Base-by-base conservation (phyloP, 2,888 invertebrate species). In the Stenodera caucasica region DNA sequence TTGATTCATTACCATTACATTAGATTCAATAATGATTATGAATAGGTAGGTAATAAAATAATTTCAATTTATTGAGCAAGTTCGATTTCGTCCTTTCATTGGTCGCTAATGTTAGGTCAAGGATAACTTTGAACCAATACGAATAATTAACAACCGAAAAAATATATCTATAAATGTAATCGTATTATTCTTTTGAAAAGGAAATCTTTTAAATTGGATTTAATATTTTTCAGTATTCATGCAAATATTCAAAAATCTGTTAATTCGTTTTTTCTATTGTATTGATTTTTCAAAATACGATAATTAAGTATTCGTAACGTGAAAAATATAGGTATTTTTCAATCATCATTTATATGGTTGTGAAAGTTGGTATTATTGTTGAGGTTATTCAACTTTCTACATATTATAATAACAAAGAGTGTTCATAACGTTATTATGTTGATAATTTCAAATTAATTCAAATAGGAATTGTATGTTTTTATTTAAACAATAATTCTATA, bases 341-440 rank as follows among this genome's bases (percentile, higher is more conserved):
- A 61, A n/a, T n/a, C n/a, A 35, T 57, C 54, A 61, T 57, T 52
- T 49, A 40, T 30, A 21, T 57, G 54, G 14, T 61, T 54, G 57
- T 57, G 60, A 61, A 57, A 61, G 60, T 53, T 49, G 53, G 18
- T 60, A 15, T 51, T 57, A 49, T 57, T 61, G 53, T 53, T 53
- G 15, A 57, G 60, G 15, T 60, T 57, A 29, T 61, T 57, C 57
- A 61, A 61, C 60, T 49, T 37, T 18, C 7, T 1, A n/a, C 2
- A 18, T 30, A 49, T 53, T 61, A 54, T 50, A 57, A 57, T 61
- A 57, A 54, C 60, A 61, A 53, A 60, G 32, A 40, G 2, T 45
- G 57, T 57, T 53, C 50, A 60, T 60, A 53, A 52, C 33, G 53
- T n/a, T 57, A 56, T 60, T 56, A 56, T 60, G 52, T 55, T 57